Evolutionary conservation across 64 coral and sea anemone genomes (phyloP).

Genomic region (Orbicella faveolata): DNA sequence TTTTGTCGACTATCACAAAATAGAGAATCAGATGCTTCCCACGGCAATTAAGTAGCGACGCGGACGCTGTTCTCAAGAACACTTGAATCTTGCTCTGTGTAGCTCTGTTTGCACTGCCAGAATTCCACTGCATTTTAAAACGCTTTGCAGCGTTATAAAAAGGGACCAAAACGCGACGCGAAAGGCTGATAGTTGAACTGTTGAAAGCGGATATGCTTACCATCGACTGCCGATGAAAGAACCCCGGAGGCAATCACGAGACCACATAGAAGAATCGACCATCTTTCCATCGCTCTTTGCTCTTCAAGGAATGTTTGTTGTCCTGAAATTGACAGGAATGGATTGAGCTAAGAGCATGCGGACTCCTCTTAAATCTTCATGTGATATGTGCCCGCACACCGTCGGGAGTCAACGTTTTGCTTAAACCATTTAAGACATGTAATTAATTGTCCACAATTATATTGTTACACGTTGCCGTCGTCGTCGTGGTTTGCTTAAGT

Average conservation of each 20-base stretch:
- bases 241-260: constrained; percentile 48
- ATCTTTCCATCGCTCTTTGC: constrained; percentile 62
- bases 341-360: background rate
- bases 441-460: constrained; percentile 97
- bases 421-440: constrained; percentile 82
- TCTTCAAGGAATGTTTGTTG: constrained; percentile 53
- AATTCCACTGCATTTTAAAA: background rate
- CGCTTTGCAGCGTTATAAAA: background rate
- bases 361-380: constrained; percentile 43
- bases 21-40: background rate
- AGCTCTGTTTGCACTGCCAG: background rate
- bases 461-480: constrained; percentile 64
- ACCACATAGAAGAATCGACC: constrained; percentile 66
- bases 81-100: background rate
- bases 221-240: constrained; percentile 46
- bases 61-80: background rate
- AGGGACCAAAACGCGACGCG: background rate
- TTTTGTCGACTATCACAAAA: constrained; percentile 35
- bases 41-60: background rate
- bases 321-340: constrained; percentile 35
- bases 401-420: constrained; percentile 50
- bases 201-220: constrained; percentile 54
- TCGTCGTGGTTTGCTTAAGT: too few species aligned
- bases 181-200: background rate
- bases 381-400: constrained; percentile 47